phyloP scores from a whole-genome alignment of 2,113 vertebrate species.

The Crotalus helleri region DNA sequence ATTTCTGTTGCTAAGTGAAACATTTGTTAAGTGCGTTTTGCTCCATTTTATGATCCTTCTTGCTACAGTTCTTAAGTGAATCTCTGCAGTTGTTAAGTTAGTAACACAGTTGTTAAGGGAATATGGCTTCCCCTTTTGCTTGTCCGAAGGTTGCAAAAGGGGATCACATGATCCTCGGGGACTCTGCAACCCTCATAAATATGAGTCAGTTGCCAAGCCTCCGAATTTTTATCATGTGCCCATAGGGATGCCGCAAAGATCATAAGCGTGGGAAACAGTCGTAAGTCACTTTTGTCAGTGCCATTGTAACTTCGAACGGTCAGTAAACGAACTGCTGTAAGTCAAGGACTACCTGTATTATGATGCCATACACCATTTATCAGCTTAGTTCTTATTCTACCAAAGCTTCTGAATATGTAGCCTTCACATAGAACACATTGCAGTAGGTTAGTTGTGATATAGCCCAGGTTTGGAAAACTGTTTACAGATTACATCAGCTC shows the following conservation, averaged over 20 bases:
- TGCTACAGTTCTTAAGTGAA: neutral
- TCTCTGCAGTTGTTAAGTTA: neutral
- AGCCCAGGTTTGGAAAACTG: neutral
- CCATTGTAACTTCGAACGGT: neutral
- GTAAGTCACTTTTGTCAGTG: neutral
- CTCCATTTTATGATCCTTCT: neutral
- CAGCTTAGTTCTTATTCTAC: neutral
- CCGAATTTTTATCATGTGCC: neutral
- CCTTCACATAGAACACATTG: neutral
- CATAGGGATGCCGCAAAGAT: neutral
- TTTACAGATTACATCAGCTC: neutral
- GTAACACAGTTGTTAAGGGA: neutral
- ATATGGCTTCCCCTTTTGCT: neutral
- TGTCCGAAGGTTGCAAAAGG: neutral
- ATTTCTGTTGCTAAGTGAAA: neutral
- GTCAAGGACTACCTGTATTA: neutral
- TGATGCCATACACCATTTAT: neutral
- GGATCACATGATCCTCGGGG: neutral
- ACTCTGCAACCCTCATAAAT: neutral
- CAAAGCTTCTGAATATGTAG: neutral
- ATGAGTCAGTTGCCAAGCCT: neutral
- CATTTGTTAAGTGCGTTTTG: neutral
- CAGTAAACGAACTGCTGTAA: neutral
- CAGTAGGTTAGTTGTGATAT: neutral
- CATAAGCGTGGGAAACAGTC: neutral